Base-by-base conservation (phyloP, 92 coral and sea anemone genomes). In the Anthopleura xanthogrammica region DNA sequence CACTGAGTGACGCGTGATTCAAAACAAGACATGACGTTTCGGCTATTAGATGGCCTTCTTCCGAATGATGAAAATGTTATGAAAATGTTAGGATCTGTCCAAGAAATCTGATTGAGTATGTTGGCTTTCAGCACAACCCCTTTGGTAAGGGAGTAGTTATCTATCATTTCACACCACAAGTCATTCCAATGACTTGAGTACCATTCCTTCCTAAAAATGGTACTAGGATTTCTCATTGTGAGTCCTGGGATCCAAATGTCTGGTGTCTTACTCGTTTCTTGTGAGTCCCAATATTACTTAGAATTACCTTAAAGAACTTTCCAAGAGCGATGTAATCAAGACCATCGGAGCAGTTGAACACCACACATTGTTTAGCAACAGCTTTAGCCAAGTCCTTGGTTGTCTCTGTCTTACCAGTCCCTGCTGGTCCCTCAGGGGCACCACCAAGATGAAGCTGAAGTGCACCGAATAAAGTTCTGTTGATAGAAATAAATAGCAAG, bases 351-450 rank as follows among this genome's bases (percentile, higher is more conserved):
- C 97, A 93, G 91, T 93, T 93, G 78, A 93, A 93, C 85, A 93
- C 97, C 12, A 91, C 95, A 75, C 95, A 91, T 86, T 91, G 95
- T 76, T 91, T 93, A n/a, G 95, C 97, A 16, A 93, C 95, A 52
- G 97, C 97, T 79, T 91, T 91, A 72, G 95, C 97, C 92, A 93
- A 76, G 75, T 93, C 97, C 79, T 93, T 93, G 17, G 97, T 93
- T 4, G 97, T 95, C 84, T 95, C 98, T 60, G 98, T 95, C 79
- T 95, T 95, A 55, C 98, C 98, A 9, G 98, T 95, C 5, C 98
- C 98, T 7, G 98, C 98, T 57, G 98, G 98, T 6, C 98, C 98
- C 83, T 93, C 98, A 13, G 98, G 98, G 54, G 98, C 98, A 5
- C 98, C 98, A 40, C 98, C 98, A 82, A 95, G 89, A 88, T 93